A percentile compares a stretch with the other conserved stretches of the same genome.
phyloP scores from a whole-genome alignment of 2,113 vertebrate genomes.

The Amia ocellicauda region DNA sequence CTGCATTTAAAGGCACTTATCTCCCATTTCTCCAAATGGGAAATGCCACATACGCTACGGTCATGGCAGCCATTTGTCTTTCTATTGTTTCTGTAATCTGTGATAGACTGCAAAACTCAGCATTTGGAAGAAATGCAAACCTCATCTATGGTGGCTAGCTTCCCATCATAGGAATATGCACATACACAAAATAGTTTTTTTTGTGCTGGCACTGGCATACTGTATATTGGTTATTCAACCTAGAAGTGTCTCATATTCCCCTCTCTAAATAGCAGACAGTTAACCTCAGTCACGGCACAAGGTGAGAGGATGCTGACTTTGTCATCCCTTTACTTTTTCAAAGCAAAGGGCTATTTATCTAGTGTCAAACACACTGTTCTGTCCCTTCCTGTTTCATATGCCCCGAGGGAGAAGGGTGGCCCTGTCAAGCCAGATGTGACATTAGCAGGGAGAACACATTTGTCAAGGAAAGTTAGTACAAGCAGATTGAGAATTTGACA shows the following conservation, averaged over 20 bases:
- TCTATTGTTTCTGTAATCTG: slow-evolving; percentile 25
- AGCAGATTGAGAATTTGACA: too few relatives aligned
- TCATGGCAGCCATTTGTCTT: not conserved
- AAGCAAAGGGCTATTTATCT: slow-evolving; percentile 7
- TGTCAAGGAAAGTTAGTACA: not conserved
- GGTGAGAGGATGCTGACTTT: slow-evolving; percentile 32
- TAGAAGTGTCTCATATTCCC: slow-evolving; percentile 16
- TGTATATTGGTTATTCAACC: not conserved
- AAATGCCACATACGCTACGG: too few relatives aligned
- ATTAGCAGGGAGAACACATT: not conserved
- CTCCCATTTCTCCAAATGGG: too few relatives aligned
- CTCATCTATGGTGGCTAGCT: slow-evolving; percentile 8
- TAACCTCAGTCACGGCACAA: slow-evolving; percentile 21
- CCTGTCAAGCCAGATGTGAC: not conserved
- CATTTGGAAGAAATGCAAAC: slow-evolving; percentile 26
- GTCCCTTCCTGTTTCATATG: not conserved
- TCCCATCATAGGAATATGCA: not conserved
- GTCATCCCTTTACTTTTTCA: slow-evolving; percentile 30
- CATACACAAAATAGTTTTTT: not conserved
- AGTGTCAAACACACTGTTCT: not conserved
- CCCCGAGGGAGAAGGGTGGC: not conserved
- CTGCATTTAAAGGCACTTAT: too few relatives aligned
- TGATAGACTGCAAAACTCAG: slow-evolving; percentile 38
- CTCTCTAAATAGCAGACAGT: slow-evolving; percentile 3
- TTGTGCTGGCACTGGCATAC: not conserved